A percentile compares a stretch with the other conserved stretches of the same genome.
Conservation (phyloP, 2,797 vertebrate species). For the Urophycis tenuis region DNA sequence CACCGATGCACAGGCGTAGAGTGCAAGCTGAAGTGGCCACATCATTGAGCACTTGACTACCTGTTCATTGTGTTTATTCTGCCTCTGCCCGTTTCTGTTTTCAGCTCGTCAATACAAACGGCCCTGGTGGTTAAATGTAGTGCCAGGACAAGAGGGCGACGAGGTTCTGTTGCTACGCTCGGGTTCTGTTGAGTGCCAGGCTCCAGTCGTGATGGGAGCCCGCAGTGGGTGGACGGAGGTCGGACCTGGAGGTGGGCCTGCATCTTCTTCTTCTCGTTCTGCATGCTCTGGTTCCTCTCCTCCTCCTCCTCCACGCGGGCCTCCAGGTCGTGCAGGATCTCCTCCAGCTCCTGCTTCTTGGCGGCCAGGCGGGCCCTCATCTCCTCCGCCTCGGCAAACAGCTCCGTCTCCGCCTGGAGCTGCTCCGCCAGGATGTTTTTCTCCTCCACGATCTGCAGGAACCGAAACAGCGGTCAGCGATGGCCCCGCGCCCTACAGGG, state of each 20-base stretch:
- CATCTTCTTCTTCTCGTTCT: conserved; percentile 98
- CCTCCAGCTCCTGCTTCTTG: conserved; percentile 93
- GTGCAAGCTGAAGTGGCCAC: too few species aligned
- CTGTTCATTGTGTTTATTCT: background rate
- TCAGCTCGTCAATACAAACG: conserved; percentile 11
- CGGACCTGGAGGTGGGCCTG: conserved; percentile 89
- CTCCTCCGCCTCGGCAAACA: conserved; percentile 94
- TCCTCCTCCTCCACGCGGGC: conserved; percentile 95
- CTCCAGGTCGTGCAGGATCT: conserved; percentile 93
- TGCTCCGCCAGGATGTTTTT: conserved; percentile 97
- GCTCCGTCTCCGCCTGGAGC: conserved; percentile 91
- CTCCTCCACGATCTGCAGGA: conserved; percentile 81
- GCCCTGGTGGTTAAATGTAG: background rate
- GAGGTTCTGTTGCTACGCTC: conserved; percentile 30
- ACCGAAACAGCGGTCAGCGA: background rate
- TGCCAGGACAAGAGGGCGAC: conserved; percentile 55
- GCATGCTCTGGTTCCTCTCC: conserved; percentile 87
- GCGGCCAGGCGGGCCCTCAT: conserved; percentile 92
- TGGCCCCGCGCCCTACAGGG: background rate
- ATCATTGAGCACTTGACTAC: background rate
- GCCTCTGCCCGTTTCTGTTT: conserved; percentile 14
- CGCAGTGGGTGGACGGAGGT: background rate
- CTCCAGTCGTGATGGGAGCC: background rate
- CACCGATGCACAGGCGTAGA: background rate
- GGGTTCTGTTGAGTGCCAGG: background rate